Evolutionary conservation across 1,140 invertebrate species (phyloP), one percentile per base, ranked within the genome.

Genomic region (Diploscapter pachys): DNA sequence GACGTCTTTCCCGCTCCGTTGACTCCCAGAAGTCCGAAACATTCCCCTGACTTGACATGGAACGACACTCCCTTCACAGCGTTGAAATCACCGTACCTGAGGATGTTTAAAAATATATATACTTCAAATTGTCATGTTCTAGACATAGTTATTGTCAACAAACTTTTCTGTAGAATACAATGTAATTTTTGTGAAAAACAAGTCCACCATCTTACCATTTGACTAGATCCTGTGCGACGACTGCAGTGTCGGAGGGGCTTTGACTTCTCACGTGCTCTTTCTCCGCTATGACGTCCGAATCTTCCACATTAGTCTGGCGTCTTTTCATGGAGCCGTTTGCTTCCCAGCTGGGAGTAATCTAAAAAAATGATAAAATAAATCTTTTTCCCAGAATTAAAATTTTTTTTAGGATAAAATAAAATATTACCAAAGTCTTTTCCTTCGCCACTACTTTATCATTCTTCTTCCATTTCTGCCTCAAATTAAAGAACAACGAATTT

Each of bases 1-100:
- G 89, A 90, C 6, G 90, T 90, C 82, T 90, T 90, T 5, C 88
- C 88, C 48, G 81, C 81, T n/a, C 81, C 81, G 56, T 82, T 82
- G 6, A 82, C 81, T 71, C 81, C 78, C 4, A 83, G 68, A 11
- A 81, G 62, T 48, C 80, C 80, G 56, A 83, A 83, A 55, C 80
- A 81, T n/a, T 80, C 73, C 13, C 71, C 57, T 3, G 63, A 71
- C 11, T 75, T 72, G 6, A 80, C 80, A 61, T 82, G 79, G 81
- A 82, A 82, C 48, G 63, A 80, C n/a, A 82, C 74, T 51, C 78
- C 81, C 62, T 83, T 82, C 3, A 82, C 81, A 11, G 81, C 81
- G 11, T 82, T 73, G 72, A 83, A 83, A n/a, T 74, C 73, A 52
- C 81, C 81, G 77, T 82, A 82, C 69, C 80, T 81, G 65, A 72